Conservation (phyloP, 2,797 vertebrate species). For the Manis pentadactyla region DNA sequence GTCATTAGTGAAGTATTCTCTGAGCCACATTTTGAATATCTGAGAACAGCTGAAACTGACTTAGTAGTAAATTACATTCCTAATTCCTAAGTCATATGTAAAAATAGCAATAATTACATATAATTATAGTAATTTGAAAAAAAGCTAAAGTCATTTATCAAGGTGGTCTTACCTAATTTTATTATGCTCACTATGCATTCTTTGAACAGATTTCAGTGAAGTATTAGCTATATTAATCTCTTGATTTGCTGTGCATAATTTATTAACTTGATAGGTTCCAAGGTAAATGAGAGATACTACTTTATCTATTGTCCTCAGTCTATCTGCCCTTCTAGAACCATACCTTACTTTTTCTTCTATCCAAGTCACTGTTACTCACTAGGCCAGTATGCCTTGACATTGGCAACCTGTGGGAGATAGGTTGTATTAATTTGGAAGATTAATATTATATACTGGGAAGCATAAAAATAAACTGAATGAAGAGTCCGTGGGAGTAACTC, state of each 20-base stretch:
- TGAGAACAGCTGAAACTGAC: background rate
- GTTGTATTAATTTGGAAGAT: background rate
- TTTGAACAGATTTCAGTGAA: constrained; percentile 30
- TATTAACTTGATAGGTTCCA: constrained; percentile 4
- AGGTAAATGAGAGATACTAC: background rate
- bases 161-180: constrained; percentile 35
- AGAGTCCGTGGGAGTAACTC: background rate
- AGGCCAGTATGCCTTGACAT: background rate
- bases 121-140: constrained; percentile 52
- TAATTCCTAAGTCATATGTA: background rate
- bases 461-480: background rate
- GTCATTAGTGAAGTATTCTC: background rate
- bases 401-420: background rate
- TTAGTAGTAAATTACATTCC: background rate
- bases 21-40: background rate
- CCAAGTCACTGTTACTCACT: background rate
- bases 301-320: constrained; percentile 1
- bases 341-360: background rate
- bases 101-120: constrained; percentile 19
- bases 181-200: constrained; percentile 1
- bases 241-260: constrained; percentile 8
- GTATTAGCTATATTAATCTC: background rate
- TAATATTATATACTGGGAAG: background rate
- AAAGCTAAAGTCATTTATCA: constrained; percentile 18
- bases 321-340: background rate